Percentiles rank a stretch among this genome's conserved stretches.
Evolutionary conservation across 2,797 vertebrate species (phyloP).

Genomic region (Sciaenops ocellatus): DNA sequence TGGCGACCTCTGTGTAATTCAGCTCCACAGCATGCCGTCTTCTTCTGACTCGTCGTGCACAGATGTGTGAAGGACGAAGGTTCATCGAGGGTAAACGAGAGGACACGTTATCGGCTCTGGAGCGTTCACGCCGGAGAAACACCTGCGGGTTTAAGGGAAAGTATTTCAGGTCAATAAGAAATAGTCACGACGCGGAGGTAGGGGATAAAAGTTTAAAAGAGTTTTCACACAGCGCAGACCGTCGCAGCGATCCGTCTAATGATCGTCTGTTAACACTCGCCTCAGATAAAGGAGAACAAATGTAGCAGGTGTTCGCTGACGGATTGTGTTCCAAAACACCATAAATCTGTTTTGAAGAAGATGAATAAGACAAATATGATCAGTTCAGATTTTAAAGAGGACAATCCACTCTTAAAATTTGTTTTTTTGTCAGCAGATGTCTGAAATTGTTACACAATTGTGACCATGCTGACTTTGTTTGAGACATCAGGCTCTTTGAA

Average conservation of each 20-base stretch:
- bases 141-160: constrained; percentile 17
- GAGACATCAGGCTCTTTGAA: background rate
- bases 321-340: constrained; percentile 39
- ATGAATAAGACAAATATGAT: constrained; percentile 14
- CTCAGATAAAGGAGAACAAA: constrained; percentile 19
- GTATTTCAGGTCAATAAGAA: constrained; percentile 27
- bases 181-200: background rate
- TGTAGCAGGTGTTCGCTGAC: constrained; percentile 42
- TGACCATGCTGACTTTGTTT: background rate
- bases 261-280: constrained; percentile 8
- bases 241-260: background rate
- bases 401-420: constrained; percentile 33
- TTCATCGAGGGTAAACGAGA: constrained; percentile 31
- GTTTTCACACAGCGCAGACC: background rate
- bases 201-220: constrained; percentile 8
- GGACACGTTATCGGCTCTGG: background rate
- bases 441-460: background rate
- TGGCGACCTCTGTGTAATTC: background rate
- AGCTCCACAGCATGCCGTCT: background rate
- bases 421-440: constrained; percentile 17
- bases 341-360: constrained; percentile 31
- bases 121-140: background rate
- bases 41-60: background rate
- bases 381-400: constrained; percentile 8
- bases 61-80: constrained; percentile 45